Percentiles rank a stretch among this genome's conserved stretches.
These are phyloP conservation scores for Drosophila dunni DNA, from an alignment of 1,140 invertebrate species.

Conservation along the genomic window DNA sequence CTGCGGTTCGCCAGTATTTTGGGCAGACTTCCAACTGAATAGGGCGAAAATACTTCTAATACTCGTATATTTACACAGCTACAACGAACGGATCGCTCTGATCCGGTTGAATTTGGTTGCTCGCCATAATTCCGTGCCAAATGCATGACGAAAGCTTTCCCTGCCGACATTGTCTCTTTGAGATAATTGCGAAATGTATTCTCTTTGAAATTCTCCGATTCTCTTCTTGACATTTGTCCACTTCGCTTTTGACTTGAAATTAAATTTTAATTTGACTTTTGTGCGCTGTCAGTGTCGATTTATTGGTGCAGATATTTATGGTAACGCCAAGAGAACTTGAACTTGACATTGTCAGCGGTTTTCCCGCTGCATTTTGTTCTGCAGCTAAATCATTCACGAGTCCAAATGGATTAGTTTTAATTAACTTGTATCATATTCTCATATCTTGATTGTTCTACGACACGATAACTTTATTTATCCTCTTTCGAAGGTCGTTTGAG, in stretches of 20 bases:
- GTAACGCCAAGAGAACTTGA: slow-evolving; percentile 48
- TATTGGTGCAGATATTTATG: slow-evolving; percentile 47
- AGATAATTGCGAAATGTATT: slow-evolving; percentile 57
- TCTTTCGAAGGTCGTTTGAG: neutral
- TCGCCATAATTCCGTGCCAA: slow-evolving; percentile 53
- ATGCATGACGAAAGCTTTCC: slow-evolving; percentile 5
- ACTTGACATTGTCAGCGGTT: slow-evolving; percentile 49
- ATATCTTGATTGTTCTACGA: neutral
- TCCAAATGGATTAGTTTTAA: neutral
- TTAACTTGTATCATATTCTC: neutral
- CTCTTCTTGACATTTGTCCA: slow-evolving; percentile 8
- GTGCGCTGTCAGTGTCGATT: slow-evolving; percentile 34
- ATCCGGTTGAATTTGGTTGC: slow-evolving; percentile 72
- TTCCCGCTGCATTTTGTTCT: slow-evolving; percentile 29
- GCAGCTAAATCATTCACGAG: neutral
- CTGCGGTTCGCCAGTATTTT: slow-evolving; percentile 13
- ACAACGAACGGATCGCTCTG: slow-evolving; percentile 35
- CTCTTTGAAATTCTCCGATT: neutral
- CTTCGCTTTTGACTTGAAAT: slow-evolving; percentile 16
- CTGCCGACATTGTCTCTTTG: slow-evolving; percentile 17
- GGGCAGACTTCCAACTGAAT: slow-evolving; percentile 54
- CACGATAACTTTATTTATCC: neutral
- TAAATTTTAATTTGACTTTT: slow-evolving; percentile 16
- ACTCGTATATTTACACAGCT: slow-evolving; percentile 9
- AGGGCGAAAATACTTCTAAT: slow-evolving; percentile 15